These are phyloP conservation scores for Thera britannica DNA, from an alignment of 2,888 invertebrate species.

Conservation along the genomic window DNA sequence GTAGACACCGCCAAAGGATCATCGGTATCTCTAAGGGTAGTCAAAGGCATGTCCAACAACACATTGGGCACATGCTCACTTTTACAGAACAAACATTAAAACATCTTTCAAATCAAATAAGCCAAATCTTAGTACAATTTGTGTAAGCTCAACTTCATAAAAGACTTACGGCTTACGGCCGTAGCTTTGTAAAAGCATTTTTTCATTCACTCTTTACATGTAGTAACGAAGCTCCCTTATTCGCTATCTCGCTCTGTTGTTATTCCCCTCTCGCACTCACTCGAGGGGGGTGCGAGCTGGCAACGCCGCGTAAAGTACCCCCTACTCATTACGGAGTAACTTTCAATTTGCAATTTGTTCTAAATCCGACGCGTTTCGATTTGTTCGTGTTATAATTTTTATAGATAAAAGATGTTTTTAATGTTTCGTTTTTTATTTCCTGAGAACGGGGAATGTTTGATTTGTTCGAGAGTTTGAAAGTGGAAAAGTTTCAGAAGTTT, in stretches of 20 bases:
- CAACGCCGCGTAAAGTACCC: conserved; percentile 59
- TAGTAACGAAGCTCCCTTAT: conserved; percentile 51
- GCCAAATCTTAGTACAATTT: conserved; percentile 9
- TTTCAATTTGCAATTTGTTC: conserved; percentile 31
- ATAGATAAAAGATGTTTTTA: conserved; percentile 24
- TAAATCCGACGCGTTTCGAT: conserved; percentile 16
- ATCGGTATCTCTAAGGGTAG: neutral
- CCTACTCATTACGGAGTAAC: conserved; percentile 45
- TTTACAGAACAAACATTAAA: neutral
- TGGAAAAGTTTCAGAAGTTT: conserved; percentile 5
- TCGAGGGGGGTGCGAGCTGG: conserved; percentile 62
- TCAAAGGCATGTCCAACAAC: neutral
- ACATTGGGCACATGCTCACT: neutral
- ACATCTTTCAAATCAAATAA: neutral
- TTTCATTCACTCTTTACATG: conserved; percentile 40
- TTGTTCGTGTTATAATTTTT: conserved; percentile 26
- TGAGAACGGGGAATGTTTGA: conserved; percentile 5
- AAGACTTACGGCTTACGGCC: conserved; percentile 1
- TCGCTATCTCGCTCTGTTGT: conserved; percentile 41
- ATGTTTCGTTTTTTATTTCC: conserved; percentile 10
- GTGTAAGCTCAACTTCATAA: conserved; percentile 2
- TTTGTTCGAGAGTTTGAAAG: conserved; percentile 3
- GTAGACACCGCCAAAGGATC: neutral
- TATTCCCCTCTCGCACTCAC: conserved; percentile 45
- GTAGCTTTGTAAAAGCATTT: conserved; percentile 31